Evolutionary conservation across 2,113 vertebrate species (phyloP).

Genomic region (Galbula dea): DNA sequence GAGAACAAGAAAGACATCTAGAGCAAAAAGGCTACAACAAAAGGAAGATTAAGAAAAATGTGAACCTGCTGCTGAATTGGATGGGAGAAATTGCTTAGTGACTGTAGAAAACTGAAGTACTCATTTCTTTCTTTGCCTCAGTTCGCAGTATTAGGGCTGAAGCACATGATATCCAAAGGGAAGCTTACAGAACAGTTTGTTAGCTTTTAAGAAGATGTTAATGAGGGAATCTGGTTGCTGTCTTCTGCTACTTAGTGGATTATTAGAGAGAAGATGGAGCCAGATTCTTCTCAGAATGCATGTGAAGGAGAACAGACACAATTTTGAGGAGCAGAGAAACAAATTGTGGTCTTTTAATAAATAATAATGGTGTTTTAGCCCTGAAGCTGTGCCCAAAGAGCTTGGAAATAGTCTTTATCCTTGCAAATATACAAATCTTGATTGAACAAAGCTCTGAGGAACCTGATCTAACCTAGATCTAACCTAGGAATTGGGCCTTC

Average conservation of each 20-base stretch:
- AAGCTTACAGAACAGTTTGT: background rate
- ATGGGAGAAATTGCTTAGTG: background rate
- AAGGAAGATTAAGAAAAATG: background rate
- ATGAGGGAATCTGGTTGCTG: background rate
- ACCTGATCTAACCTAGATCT: background rate
- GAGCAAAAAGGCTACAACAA: background rate
- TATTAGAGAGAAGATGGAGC: background rate
- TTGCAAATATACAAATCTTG: background rate
- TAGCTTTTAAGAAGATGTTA: background rate
- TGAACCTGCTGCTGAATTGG: background rate
- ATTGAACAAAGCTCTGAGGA: background rate
- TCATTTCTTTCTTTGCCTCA: background rate
- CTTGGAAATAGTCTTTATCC: background rate
- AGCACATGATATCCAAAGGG: background rate
- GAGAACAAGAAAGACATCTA: background rate
- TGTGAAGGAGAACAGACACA: background rate
- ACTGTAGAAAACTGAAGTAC: background rate
- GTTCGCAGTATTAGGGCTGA: background rate
- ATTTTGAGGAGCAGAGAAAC: background rate
- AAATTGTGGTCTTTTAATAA: too few species aligned
- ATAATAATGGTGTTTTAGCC: background rate
- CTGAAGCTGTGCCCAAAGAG: background rate
- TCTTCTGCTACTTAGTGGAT: background rate
- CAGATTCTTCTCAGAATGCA: background rate
- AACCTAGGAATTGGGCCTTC: background rate